These are phyloP conservation scores for Drosophila nigricruria DNA, from an alignment of 2,888 invertebrate species.

Conservation along the genomic window DNA sequence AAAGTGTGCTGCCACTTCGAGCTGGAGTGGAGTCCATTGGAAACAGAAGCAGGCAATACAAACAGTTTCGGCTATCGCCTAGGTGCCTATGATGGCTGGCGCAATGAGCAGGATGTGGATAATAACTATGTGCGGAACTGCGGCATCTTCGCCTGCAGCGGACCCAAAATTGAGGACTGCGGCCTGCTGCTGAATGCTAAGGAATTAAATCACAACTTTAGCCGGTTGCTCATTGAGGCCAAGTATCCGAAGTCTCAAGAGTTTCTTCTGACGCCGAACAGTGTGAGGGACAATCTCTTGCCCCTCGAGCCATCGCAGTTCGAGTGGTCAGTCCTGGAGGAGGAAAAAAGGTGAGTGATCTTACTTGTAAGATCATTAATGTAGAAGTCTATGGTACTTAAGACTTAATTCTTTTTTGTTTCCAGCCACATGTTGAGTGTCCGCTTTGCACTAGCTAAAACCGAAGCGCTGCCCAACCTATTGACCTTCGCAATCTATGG, in stretches of 20 bases:
- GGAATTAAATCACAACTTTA: slow-evolving; percentile 56
- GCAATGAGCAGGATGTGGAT: slow-evolving; percentile 83
- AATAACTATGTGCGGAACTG: slow-evolving; percentile 85
- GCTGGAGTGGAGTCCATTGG: slow-evolving; percentile 47
- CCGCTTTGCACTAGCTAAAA: slow-evolving; percentile 48
- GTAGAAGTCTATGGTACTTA: too few relatives aligned
- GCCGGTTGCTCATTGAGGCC: slow-evolving; percentile 62
- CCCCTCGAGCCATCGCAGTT: slow-evolving; percentile 76
- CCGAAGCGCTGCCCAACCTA: slow-evolving; percentile 50
- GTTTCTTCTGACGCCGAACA: slow-evolving; percentile 75
- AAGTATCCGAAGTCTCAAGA: slow-evolving; percentile 60
- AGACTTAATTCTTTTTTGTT: not conserved
- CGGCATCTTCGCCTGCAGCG: slow-evolving; percentile 85
- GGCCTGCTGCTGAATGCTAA: slow-evolving; percentile 53
- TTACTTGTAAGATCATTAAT: too few relatives aligned
- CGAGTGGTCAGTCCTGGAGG: slow-evolving; percentile 55
- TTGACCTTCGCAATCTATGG: slow-evolving; percentile 79
- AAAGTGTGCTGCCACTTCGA: slow-evolving; percentile 78
- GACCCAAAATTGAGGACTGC: slow-evolving; percentile 69
- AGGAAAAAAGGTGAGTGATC: slow-evolving; percentile 29
- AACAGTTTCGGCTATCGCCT: slow-evolving; percentile 82
- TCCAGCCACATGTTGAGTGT: slow-evolving; percentile 35
- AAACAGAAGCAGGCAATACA: not conserved
- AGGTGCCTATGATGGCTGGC: slow-evolving; percentile 85
- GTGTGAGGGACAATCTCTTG: slow-evolving; percentile 64